phyloP scores from a whole-genome alignment of 2,113 vertebrate species.

The Reinhardtius hippoglossoides region DNA sequence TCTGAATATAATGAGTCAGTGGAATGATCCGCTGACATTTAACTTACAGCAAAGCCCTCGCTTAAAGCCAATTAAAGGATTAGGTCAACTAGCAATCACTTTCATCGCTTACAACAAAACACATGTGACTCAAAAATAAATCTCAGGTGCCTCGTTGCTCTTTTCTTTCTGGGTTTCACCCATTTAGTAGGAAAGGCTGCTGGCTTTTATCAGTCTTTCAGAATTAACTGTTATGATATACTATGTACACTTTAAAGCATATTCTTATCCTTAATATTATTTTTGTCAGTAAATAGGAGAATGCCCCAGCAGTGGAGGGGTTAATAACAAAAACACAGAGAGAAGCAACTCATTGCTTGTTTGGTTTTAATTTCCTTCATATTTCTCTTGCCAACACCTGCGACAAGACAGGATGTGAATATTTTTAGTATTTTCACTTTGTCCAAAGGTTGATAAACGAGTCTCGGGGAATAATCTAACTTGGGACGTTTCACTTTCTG shows the following conservation, averaged over 20 bases:
- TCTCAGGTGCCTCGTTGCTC: background rate
- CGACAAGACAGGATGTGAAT: background rate
- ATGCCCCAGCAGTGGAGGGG: conserved; percentile 7
- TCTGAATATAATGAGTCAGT: conserved; percentile 28
- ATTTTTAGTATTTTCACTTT: background rate
- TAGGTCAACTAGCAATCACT: conserved; percentile 42
- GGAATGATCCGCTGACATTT: conserved; percentile 47
- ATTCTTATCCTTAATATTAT: no score
- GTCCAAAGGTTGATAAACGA: background rate
- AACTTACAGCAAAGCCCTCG: conserved; percentile 51
- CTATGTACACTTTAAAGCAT: background rate
- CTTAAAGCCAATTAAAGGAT: conserved; percentile 66
- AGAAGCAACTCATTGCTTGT: background rate
- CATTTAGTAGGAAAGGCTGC: no score
- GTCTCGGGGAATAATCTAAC: background rate
- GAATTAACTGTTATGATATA: background rate
- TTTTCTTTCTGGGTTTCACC: background rate
- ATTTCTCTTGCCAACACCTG: background rate
- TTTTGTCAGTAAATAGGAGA: background rate
- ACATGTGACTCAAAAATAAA: conserved; percentile 4
- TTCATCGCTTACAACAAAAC: conserved; percentile 39
- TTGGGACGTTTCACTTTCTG: background rate
- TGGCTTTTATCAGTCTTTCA: background rate
- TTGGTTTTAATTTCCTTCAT: conserved; percentile 7
- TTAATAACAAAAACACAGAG: conserved; percentile 5